Evolutionary conservation across 2,113 vertebrate genomes (phyloP).

Genomic region (Lipophrys pholis): DNA sequence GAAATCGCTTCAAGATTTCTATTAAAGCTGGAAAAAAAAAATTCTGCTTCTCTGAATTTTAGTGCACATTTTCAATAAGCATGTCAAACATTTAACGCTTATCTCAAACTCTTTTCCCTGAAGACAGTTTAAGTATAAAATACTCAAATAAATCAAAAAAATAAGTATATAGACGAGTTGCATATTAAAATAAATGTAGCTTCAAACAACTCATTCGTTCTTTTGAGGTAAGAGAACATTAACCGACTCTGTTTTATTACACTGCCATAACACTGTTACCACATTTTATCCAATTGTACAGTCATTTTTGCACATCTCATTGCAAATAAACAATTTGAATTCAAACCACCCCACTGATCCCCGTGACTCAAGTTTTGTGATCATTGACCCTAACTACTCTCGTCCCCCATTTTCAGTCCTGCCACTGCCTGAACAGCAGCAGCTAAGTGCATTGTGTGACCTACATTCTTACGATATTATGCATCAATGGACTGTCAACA

Average conservation of each 20-base stretch:
- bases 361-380: background rate
- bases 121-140: constrained; percentile 76
- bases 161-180: constrained; percentile 51
- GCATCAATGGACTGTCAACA: constrained; percentile 14
- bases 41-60: background rate
- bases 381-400: constrained; percentile 1
- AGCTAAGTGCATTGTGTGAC: constrained; percentile 56
- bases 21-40: constrained; percentile 23
- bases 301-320: background rate
- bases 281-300: constrained; percentile 2
- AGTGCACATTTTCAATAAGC: constrained; percentile 21
- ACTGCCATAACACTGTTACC: background rate
- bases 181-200: constrained; percentile 65
- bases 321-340: background rate
- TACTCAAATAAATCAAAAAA: constrained; percentile 47
- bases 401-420: constrained; percentile 2
- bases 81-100: constrained; percentile 17
- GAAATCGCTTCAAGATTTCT: constrained; percentile 13
- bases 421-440: constrained; percentile 46
- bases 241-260: constrained; percentile 10
- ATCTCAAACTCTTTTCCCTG: constrained; percentile 26
- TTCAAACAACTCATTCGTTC: constrained; percentile 10
- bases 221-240: constrained; percentile 46
- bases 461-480: constrained; percentile 20
- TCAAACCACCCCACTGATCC: constrained; percentile 2